Evolutionary conservation across 2,797 vertebrate genomes (phyloP), one percentile per base, ranked within the genome.

Genomic region (Tenualosa thibaudeaui): DNA sequence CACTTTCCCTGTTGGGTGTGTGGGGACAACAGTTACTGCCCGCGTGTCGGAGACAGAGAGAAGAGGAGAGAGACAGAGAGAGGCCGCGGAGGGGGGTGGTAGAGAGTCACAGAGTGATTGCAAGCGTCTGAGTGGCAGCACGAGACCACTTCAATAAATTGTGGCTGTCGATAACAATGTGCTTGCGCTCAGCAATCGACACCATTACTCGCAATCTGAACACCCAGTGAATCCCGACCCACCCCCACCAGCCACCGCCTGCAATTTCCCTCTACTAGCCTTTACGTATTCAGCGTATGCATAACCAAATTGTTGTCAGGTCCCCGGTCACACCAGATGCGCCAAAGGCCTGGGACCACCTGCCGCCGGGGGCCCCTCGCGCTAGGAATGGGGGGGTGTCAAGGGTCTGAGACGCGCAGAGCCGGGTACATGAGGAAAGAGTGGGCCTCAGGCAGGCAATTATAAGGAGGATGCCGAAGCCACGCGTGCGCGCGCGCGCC

Each of bases 321-420:
- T 46, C 83, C 81, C 86, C 82, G 83, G 87, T 86, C 83, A 46
- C 84, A 88, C 89, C 90, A 92, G 93, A 93, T 93, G 93, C 91
- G 89, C 88, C 3, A 54, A 2, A 89, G 92, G 86, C 82, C 68
- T 46, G 87, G 91, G 92, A 87, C 94, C 94, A 95, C 91, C 87
- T 90, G 90, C 89, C 89, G 85, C 88, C 81, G 84, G 62, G 85
- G 82, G 56, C 84, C 40, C 43, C 71, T 78, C 22, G 37, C 71
- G 19, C 7, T 8, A 84, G 26, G 24, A 31, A 58, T 78, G 54
- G 46, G 86, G 86, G 88, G 82, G 53, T 62, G 85, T 78, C 22
- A 82, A 15, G 53, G 26, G 50, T 82, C 83, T 83, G 84, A 86
- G 82, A 84, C 84, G 83, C 58, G 86, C 84, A 84, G 78, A 71